Base-by-base conservation (phyloP, 2,888 invertebrate species). In the Stegophylla sp. region DNA sequence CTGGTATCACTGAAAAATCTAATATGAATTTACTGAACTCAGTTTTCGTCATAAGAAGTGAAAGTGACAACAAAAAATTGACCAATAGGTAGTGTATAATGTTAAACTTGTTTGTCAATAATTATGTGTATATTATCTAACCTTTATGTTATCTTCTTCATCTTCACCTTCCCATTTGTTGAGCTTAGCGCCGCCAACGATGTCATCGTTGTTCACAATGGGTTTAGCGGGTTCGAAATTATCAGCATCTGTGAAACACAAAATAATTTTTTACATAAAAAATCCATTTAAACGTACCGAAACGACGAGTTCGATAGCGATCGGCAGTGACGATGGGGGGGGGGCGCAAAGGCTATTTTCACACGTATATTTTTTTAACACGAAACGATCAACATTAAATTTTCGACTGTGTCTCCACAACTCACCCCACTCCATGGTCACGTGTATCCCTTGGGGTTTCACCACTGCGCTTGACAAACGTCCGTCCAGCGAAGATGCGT, bases 111-210 rank as follows among this genome's bases (percentile, higher is more conserved):
- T 45, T 45, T 2, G 13, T 45, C 1, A 2, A 2, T 10, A 9
- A 2, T 15, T 13, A 12, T 45, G 45, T 13, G 20, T 20, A 20
- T 12, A 10, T 2, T 43, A 82, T 85, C 85, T 83, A 87, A 94
- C 94, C 91, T 94, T 94, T 85, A 94, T 93, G 84, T 91, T 91
- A 76, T 94, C 94, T 82, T 94, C 94, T 86, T 93, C 94, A 87
- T 94, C 94, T 86, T 94, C 94, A 85, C 94, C 94, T 87, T 93
- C 94, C 94, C 94, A 94, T 81, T 83, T 83, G 41, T 81, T 83
- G 15, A 77, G 59, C 17, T 72, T 81, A 10, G 81, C 71, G 15
- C 82, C 73, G 3, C 82, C 76, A 17, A 81, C 43, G 3, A 82
- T 79, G n/a, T 67, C 59, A 7, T 48, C 41, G 0, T 48, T 13